Percentiles rank a stretch among this genome's conserved stretches.
Conservation (phyloP, 2,888 invertebrate genomes). For the Andrena flavipes region DNA sequence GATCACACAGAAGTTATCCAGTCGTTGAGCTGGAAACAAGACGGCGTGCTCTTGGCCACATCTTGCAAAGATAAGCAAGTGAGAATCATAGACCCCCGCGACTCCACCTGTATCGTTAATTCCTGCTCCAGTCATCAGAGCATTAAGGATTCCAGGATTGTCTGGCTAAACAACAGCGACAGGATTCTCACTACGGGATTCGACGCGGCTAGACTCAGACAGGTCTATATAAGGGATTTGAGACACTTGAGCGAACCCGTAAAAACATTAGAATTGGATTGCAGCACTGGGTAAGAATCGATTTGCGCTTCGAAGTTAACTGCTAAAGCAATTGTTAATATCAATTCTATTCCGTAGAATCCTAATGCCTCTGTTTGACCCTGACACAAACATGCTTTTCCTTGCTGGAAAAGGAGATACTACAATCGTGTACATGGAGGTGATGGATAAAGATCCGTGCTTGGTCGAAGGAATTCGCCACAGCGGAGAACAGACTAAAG, state of each 20-base stretch:
- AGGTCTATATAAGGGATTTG: conserved; percentile 95
- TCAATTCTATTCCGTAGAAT: conserved; percentile 85
- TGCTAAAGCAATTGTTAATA: not conserved
- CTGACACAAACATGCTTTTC: conserved; percentile 98
- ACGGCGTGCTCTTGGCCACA: conserved; percentile 93
- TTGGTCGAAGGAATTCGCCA: conserved; percentile 95
- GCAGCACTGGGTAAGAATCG: conserved; percentile 90
- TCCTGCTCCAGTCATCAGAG: conserved; percentile 93
- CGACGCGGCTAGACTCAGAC: conserved; percentile 93
- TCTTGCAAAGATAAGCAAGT: conserved; percentile 97
- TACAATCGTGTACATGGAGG: conserved; percentile 95
- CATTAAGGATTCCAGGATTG: conserved; percentile 95
- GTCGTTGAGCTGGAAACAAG: conserved; percentile 95
- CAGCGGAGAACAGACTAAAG: conserved; percentile 97
- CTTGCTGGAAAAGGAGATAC: conserved; percentile 98
- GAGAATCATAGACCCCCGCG: conserved; percentile 93
- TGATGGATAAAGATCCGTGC: conserved; percentile 94
- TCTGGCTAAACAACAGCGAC: conserved; percentile 95
- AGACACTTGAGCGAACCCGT: conserved; percentile 92
- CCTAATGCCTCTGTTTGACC: conserved; percentile 96
- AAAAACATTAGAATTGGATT: conserved; percentile 92
- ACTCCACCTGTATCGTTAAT: conserved; percentile 84
- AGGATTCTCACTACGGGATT: conserved; percentile 96
- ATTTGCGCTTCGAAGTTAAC: not conserved
- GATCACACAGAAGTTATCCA: conserved; percentile 95